Evolutionary conservation across 2,888 invertebrate species (phyloP), one percentile per base, ranked within the genome.

Genomic region (Cheilosia urbana): DNA sequence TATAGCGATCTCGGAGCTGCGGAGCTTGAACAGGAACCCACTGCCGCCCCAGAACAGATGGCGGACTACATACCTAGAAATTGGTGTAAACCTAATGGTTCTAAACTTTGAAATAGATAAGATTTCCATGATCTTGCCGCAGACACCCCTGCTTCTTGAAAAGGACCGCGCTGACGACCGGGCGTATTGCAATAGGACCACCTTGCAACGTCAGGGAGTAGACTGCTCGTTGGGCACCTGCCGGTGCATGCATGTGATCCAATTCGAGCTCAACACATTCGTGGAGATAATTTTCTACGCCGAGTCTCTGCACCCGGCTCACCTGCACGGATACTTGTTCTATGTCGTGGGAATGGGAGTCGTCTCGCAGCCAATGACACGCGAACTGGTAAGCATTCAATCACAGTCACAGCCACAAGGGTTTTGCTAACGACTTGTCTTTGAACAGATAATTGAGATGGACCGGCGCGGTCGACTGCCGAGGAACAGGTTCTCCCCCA

Each of bases 331-430:
- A n/a, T 91, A 91, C 68, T 89, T 91, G 5, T 91, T 91, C 45
- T 89, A 90, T 1, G 90, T 91, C 34, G 89, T 91, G 3, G 91
- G 91, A 62, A 91, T 91, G 91, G 91, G 91, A 53, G 90, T 91
- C 21, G 15, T 21, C 2, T 17, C 78, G 2, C 30, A 42, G 15
- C 37, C 49, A 11, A 49, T 71, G 11, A 78, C 63, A 11, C 49
- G 71, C 1, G 13, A 71, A 57, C n/a, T 40, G 71, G 78, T 71
- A 72, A 65, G 51, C 51, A 19, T 15, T 21, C 2, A 4, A 7
- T 37, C 21, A 4, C 9, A 11, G 2, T 37, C 21, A 4, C 9
- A 11, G 2, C 4, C 13, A 13, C 13, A 51, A 4, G 15, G 17
- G 7, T 42, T 57, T 2, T 9, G 6, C n/a, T 68, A 42, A 55